Base-by-base conservation (phyloP, 2,888 invertebrate genomes). In the Eilema griseolum region DNA sequence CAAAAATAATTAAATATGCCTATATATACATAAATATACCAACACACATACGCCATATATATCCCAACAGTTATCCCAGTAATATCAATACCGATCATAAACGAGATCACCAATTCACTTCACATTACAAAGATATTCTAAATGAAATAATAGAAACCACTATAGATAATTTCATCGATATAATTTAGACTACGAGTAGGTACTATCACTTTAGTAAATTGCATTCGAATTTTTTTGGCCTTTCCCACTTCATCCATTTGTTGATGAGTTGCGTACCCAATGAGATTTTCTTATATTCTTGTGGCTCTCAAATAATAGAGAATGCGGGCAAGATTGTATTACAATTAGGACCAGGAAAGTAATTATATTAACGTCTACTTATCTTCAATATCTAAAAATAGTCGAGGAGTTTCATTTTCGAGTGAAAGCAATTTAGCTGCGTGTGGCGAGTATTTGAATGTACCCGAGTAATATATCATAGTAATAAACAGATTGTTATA, bases 221-320 rank as follows among this genome's bases (percentile, higher is more conserved):
- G 61, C 57, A 61, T 11, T 11, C 16, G 66, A 69, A 61, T 72
- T 75, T 73, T 74, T 70, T 61, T 33, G 12, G 59, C 28, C 68
- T 57, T 63, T 41, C 70, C 66, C 63, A 72, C 66, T 46, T 64
- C 71, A 69, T 82, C 81, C 79, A 85, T 84, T 85, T 82, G 77
- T 80, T 82, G 78, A 83, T 81, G 81, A 82, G 70, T 73, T 70
- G 79, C 64, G 73, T 74, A 77, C 65, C 67, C 71, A 70, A 79
- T 74, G 73, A 75, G 71, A 79, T 81, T 80, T 77, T 70, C 68
- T 67, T 68, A 76, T 77, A 82, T 77, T 81, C 62, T 74, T 33
- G 69, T 70, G 56, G 67, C 71, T 72, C 69, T 69, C 63, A 67
- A 76, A 75, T 76, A 80, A 77, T 70, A 37, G 61, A 69, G 59